Percentiles rank a stretch among this genome's conserved stretches.
These are phyloP conservation scores for Poecilia wingei DNA, from an alignment of 2,797 vertebrate genomes.

Conservation along the genomic window DNA sequence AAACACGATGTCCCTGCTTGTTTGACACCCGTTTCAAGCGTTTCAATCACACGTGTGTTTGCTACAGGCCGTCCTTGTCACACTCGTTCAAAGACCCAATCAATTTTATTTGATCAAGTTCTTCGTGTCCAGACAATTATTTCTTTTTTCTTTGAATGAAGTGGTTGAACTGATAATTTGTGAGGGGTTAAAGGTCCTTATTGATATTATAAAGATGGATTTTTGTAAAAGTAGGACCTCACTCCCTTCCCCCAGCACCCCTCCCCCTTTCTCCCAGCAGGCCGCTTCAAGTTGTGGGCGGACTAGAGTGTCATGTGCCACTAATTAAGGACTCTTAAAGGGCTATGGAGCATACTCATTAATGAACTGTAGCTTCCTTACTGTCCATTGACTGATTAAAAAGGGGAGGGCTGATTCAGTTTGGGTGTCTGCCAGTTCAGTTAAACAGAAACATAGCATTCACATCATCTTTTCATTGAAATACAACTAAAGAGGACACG, in stretches of 20 bases:
- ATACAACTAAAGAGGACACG: neutral
- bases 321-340: conserved; percentile 81
- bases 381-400: conserved; percentile 55
- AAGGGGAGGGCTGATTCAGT: conserved; percentile 43
- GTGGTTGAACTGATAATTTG: conserved; percentile 35
- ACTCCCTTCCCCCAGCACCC: conserved; percentile 35
- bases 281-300: conserved; percentile 35
- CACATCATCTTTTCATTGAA: neutral
- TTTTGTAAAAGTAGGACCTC: conserved; percentile 21
- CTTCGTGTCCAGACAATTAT: conserved; percentile 63
- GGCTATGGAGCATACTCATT: conserved; percentile 75
- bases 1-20: conserved; percentile 79
- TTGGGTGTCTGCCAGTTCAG: conserved; percentile 46
- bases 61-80: conserved; percentile 68
- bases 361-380: conserved; percentile 77
- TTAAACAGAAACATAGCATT: conserved; percentile 1
- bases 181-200: conserved; percentile 18
- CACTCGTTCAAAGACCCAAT: conserved; percentile 64
- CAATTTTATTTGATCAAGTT: conserved; percentile 71
- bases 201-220: conserved; percentile 1
- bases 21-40: conserved; percentile 80
- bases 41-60: conserved; percentile 79
- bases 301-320: conserved; percentile 70
- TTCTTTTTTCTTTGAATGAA: conserved; percentile 58
- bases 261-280: conserved; percentile 38